Evolutionary conservation across 2,888 invertebrate genomes (phyloP).

Genomic region (Minunthozetes semirufus): DNA sequence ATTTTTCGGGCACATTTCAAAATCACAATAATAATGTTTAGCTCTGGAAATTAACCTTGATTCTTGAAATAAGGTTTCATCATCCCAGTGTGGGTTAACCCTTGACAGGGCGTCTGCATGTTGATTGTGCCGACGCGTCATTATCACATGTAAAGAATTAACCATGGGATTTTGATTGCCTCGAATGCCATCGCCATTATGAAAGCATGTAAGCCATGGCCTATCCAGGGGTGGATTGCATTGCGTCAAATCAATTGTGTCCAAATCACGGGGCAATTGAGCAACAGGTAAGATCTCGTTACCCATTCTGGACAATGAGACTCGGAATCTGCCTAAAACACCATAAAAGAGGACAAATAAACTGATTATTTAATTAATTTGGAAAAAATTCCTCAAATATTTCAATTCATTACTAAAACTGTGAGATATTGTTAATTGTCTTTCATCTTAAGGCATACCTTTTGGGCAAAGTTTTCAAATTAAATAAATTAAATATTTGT

Average conservation of each 20-base stretch:
- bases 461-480: no score
- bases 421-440: no score
- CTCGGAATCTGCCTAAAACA: not conserved
- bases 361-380: no score
- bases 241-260: slow-evolving; percentile 25
- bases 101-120: slow-evolving; percentile 58
- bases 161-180: slow-evolving; percentile 35
- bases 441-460: no score
- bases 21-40: not conserved
- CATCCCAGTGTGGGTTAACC: slow-evolving; percentile 69
- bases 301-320: not conserved
- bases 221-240: slow-evolving; percentile 31
- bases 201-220: slow-evolving; percentile 28
- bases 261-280: not conserved
- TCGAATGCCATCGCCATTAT: slow-evolving; percentile 36
- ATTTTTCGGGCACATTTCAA: not conserved
- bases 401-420: no score
- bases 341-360: no score
- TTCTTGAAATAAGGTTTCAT: slow-evolving; percentile 71
- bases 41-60: slow-evolving; percentile 46
- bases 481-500: no score
- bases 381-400: no score
- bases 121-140: slow-evolving; percentile 63
- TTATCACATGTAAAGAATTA: slow-evolving; percentile 15
- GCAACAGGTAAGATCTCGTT: not conserved